A percentile compares a stretch with the other conserved stretches of the same genome.
Conservation (phyloP, 2,113 vertebrate species). For the Sinocyclocheilus grahami region DNA sequence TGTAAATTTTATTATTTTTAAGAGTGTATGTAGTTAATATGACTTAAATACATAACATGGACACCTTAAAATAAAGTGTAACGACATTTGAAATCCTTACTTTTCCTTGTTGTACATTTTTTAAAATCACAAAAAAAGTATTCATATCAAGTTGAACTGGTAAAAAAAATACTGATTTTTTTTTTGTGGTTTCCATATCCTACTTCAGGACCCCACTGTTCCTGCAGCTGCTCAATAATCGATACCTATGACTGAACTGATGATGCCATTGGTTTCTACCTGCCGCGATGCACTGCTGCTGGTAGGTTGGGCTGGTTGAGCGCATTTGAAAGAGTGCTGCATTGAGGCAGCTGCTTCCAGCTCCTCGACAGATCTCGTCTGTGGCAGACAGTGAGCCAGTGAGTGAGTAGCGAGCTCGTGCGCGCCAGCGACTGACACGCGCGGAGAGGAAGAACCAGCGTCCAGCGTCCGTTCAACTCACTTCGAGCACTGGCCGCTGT, state of each 20-base stretch:
- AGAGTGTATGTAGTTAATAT: too few relatives aligned
- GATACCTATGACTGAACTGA: slow-evolving; percentile 25
- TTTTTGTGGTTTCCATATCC: neutral
- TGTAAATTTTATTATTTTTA: too few relatives aligned
- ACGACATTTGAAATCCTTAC: neutral
- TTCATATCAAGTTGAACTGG: neutral
- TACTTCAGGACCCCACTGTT: neutral
- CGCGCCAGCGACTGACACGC: slow-evolving; percentile 52
- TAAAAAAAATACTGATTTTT: neutral
- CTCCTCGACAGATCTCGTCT: slow-evolving; percentile 39
- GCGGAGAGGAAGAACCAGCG: slow-evolving; percentile 40
- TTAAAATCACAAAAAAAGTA: neutral
- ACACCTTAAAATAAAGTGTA: too few relatives aligned
- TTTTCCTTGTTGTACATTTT: neutral
- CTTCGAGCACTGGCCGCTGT: slow-evolving; percentile 60
- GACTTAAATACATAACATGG: too few relatives aligned
- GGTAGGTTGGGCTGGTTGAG: slow-evolving; percentile 34
- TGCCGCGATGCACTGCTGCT: slow-evolving; percentile 38
- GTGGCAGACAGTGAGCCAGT: slow-evolving; percentile 49
- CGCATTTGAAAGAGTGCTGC: slow-evolving; percentile 49
- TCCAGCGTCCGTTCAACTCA: slow-evolving; percentile 49
- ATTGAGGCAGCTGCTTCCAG: slow-evolving; percentile 44
- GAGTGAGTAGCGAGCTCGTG: slow-evolving; percentile 39
- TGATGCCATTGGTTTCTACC: slow-evolving; percentile 43
- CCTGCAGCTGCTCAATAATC: neutral